These are phyloP conservation scores for Abscondita cerata DNA, from an alignment of 2,888 invertebrate genomes.

Conservation along the genomic window DNA sequence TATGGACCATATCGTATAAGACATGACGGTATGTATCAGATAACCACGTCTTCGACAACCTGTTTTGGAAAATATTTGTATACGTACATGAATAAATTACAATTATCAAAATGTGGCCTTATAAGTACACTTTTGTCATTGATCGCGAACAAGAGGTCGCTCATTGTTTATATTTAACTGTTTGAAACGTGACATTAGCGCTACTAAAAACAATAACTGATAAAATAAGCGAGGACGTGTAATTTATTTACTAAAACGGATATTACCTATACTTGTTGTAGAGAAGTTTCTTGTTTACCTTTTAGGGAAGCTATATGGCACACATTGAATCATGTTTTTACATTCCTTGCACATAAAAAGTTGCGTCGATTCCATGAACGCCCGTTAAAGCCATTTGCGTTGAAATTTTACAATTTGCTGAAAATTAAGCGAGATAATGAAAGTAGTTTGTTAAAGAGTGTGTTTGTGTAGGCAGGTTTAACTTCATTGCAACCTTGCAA, in stretches of 20 bases:
- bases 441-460: constrained; percentile 35
- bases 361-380: background rate
- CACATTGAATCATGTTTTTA: constrained; percentile 21
- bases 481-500: constrained; percentile 48
- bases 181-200: constrained; percentile 15
- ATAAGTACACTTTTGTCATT: background rate
- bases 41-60: too few relatives aligned
- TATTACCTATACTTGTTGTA: constrained; percentile 10
- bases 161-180: constrained; percentile 16
- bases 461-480: constrained; percentile 49
- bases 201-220: constrained; percentile 24
- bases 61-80: too few relatives aligned
- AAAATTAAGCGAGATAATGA: background rate
- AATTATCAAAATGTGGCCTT: too few relatives aligned
- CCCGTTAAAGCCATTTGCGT: background rate
- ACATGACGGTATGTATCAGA: too few relatives aligned
- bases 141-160: constrained; percentile 3
- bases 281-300: constrained; percentile 16
- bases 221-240: constrained; percentile 18
- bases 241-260: constrained; percentile 31
- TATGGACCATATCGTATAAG: too few relatives aligned
- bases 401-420: background rate
- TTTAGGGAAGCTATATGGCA: constrained; percentile 28
- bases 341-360: background rate
- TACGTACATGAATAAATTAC: too few relatives aligned